Evolutionary conservation across 2,113 vertebrate genomes (phyloP).

Genomic region (Corythoichthys intestinalis): DNA sequence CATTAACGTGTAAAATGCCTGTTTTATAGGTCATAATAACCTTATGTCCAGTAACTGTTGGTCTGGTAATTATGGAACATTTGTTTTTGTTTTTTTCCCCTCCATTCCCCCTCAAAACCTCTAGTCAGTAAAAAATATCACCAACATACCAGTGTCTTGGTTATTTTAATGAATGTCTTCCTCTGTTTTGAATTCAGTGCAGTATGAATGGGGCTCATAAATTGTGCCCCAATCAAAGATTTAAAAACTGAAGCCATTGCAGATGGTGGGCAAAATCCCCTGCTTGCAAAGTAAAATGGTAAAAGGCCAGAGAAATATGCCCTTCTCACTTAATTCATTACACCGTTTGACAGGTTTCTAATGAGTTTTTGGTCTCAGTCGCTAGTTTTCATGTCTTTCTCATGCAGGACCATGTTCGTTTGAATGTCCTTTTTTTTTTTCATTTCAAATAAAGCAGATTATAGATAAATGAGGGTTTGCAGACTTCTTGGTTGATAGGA

Average conservation of each 20-base stretch:
- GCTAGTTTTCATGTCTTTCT: neutral
- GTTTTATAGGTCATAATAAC: no score
- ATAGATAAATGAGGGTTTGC: neutral
- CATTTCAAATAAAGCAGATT: neutral
- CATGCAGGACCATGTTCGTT: neutral
- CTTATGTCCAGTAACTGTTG: no score
- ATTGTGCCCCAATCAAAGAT: neutral
- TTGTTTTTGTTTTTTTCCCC: no score
- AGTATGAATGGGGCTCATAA: neutral
- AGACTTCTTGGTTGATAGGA: neutral
- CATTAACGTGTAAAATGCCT: no score
- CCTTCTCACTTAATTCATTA: neutral
- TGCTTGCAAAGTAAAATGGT: neutral
- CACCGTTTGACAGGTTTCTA: neutral
- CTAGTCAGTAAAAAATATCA: neutral
- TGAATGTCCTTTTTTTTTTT: neutral
- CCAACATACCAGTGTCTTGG: neutral
- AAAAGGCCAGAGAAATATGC: neutral
- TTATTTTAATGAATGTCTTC: neutral
- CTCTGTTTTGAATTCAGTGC: neutral
- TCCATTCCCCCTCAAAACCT: neutral
- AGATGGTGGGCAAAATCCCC: neutral
- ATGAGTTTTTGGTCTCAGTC: constrained; percentile 1
- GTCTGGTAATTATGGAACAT: no score
- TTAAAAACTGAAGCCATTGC: neutral